Percentiles rank a stretch among this genome's conserved stretches.
These are phyloP conservation scores for Lycocerus yunnanus DNA, from an alignment of 2,888 invertebrate species.

Conservation along the genomic window DNA sequence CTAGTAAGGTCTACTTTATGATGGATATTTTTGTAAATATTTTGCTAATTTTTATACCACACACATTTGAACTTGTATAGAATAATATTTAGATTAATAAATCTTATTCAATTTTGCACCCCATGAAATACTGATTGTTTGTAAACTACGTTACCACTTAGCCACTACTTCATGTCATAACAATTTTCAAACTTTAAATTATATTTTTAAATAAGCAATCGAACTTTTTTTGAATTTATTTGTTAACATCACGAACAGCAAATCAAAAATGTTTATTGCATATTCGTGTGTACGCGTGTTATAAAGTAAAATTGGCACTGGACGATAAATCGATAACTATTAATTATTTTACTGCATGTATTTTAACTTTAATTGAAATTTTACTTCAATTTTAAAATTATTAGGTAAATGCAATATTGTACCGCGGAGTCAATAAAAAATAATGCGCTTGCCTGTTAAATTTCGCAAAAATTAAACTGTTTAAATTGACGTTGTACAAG, in stretches of 20 bases:
- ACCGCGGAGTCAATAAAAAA: neutral
- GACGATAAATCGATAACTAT: neutral
- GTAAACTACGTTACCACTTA: too few species aligned
- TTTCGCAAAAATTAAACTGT: neutral
- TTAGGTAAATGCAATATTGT: too few species aligned
- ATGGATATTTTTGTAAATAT: neutral
- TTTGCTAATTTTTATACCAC: neutral
- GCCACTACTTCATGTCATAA: neutral
- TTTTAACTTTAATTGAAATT: neutral
- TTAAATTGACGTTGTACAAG: neutral
- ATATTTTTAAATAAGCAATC: neutral
- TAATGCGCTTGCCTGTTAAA: neutral
- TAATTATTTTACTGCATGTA: neutral
- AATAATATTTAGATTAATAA: neutral
- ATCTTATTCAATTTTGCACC: neutral
- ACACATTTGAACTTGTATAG: neutral
- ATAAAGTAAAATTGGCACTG: neutral
- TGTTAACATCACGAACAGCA: neutral
- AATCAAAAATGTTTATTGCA: neutral
- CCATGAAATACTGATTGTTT: too few species aligned
- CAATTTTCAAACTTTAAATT: neutral
- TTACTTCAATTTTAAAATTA: neutral
- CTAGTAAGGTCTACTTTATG: neutral
- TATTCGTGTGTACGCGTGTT: neutral
- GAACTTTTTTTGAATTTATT: neutral